phyloP scores from a whole-genome alignment of 2,888 invertebrate genomes.

The Diadegma fenestrale region DNA sequence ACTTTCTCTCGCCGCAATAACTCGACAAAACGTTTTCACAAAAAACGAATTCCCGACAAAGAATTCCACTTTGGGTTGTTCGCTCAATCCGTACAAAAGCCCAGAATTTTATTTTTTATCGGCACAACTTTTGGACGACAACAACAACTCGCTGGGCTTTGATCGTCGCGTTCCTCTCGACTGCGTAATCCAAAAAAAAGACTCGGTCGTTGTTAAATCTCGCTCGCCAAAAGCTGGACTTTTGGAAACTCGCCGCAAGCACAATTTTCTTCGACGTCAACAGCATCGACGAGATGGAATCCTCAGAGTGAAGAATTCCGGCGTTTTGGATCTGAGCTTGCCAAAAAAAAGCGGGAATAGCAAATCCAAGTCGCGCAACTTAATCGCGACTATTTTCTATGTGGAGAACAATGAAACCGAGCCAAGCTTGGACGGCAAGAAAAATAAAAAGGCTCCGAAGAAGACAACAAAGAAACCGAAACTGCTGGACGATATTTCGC shows the following conservation, averaged over 20 bases:
- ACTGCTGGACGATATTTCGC: neutral
- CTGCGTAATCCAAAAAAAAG: neutral
- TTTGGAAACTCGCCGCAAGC: neutral
- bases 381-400: neutral
- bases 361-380: neutral
- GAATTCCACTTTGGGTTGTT: conserved; percentile 17
- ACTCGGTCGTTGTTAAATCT: neutral
- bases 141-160: conserved; percentile 32
- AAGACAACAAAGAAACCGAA: neutral
- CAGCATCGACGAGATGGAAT: no score
- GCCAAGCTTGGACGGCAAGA: neutral
- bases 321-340: conserved; percentile 10
- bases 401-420: no score
- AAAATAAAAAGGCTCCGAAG: neutral
- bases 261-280: neutral
- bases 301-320: neutral
- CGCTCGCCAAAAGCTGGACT: neutral
- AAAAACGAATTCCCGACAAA: neutral
- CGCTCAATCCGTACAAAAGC: conserved; percentile 46
- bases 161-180: conserved; percentile 1
- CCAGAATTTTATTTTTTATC: conserved; percentile 47
- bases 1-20: conserved; percentile 76
- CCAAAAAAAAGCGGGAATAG: neutral
- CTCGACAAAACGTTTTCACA: conserved; percentile 68
- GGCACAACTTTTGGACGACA: conserved; percentile 37